Conservation (phyloP, 2,797 vertebrate genomes). For the Furcifer pardalis region DNA sequence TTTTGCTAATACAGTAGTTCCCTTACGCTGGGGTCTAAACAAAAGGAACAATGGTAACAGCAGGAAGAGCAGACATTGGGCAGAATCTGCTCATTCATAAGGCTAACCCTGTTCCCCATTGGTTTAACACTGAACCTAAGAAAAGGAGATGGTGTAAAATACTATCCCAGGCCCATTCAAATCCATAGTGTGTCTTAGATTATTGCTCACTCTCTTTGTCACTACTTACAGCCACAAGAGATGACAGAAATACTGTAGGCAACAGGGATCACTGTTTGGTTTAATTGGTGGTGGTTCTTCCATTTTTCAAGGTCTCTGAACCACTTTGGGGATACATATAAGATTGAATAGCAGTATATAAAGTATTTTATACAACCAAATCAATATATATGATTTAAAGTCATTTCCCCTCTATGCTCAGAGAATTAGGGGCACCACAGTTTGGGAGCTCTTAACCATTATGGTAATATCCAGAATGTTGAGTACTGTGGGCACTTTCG, state of each 20-base stretch:
- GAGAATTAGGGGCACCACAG: not conserved
- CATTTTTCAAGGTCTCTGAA: not conserved
- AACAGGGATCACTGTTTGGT: not conserved
- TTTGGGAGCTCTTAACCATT: not conserved
- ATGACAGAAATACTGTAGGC: too few species aligned
- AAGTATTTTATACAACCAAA: not conserved
- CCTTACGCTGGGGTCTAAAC: not conserved
- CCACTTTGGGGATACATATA: not conserved
- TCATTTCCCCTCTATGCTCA: not conserved
- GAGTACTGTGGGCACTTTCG: too few species aligned
- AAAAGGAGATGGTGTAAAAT: not conserved
- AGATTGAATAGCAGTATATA: not conserved
- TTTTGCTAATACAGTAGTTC: not conserved
- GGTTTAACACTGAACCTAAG: not conserved
- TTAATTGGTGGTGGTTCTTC: not conserved
- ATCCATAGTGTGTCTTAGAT: not conserved
- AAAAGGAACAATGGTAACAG: not conserved
- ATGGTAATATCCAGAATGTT: too few species aligned
- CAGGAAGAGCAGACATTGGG: not conserved
- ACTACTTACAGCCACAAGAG: too few species aligned
- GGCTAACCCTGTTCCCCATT: not conserved
- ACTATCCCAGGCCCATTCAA: not conserved
- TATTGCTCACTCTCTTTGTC: not conserved
- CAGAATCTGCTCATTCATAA: not conserved
- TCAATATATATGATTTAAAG: not conserved